phyloP scores from a whole-genome alignment of 2,797 vertebrate genomes.

The Chaunax sp. region DNA sequence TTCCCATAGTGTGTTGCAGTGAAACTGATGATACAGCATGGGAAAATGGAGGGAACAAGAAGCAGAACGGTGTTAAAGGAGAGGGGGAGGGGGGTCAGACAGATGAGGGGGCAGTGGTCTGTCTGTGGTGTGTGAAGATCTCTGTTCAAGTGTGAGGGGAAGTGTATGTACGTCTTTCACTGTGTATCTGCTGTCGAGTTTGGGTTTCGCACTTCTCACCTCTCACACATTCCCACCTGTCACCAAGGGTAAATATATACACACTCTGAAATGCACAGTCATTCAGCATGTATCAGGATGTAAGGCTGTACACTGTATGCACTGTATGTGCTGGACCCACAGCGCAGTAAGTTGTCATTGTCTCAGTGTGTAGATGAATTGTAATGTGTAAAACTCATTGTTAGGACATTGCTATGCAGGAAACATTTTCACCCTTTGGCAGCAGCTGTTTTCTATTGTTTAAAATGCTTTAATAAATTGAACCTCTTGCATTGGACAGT shows the following conservation, averaged over 20 bases:
- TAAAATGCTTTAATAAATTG: background rate
- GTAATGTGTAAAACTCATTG: background rate
- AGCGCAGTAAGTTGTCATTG: background rate
- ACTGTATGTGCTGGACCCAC: constrained; percentile 14
- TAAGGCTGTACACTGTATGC: constrained; percentile 21
- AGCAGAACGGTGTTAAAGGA: constrained; percentile 5
- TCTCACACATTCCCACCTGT: constrained; percentile 87
- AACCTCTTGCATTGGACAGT: background rate
- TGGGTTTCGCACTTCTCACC: constrained; percentile 83
- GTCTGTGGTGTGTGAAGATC: constrained; percentile 71
- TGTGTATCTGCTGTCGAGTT: constrained; percentile 68
- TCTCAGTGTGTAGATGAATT: constrained; percentile 1
- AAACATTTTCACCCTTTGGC: background rate
- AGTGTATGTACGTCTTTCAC: constrained; percentile 52
- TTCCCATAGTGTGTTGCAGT: background rate
- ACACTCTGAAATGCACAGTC: constrained; percentile 64
- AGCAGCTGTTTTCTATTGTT: background rate
- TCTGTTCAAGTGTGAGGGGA: constrained; percentile 67
- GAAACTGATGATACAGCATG: constrained; percentile 25
- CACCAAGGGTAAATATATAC: constrained; percentile 85
- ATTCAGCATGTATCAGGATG: constrained; percentile 41
- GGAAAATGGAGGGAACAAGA: constrained; percentile 34
- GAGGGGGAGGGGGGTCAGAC: constrained; percentile 20
- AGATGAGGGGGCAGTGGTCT: constrained; percentile 55
- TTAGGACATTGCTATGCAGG: background rate